Conservation (phyloP, 2,888 invertebrate genomes). For the Tenthredo distinguenda region DNA sequence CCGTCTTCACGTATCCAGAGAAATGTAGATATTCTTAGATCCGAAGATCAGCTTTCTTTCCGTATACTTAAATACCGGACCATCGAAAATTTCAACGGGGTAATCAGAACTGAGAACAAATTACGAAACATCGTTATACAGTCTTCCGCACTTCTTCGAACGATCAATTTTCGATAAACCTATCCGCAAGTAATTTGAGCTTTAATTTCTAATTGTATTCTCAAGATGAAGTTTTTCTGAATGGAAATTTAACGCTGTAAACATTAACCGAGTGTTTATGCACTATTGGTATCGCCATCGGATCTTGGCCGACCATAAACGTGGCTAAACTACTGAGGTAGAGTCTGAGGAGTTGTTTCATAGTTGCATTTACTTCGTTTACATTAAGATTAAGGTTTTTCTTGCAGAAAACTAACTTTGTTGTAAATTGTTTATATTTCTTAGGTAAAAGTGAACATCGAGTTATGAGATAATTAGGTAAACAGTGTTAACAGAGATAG, state of each 20-base stretch:
- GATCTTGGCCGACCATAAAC: not conserved
- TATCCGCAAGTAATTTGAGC: not conserved
- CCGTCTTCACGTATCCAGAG: not conserved
- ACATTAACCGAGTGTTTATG: not conserved
- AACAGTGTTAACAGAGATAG: conserved; percentile 19
- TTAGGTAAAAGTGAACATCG: conserved; percentile 6
- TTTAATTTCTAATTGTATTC: not conserved
- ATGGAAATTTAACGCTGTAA: not conserved
- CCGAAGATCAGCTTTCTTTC: not conserved
- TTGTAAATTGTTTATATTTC: not conserved
- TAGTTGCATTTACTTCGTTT: not conserved
- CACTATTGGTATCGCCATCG: not conserved
- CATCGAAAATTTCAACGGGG: not conserved
- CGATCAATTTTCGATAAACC: not conserved
- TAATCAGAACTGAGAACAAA: not conserved
- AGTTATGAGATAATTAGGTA: conserved; percentile 6
- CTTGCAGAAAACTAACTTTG: not conserved
- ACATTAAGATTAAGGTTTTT: not conserved
- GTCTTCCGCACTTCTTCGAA: not conserved
- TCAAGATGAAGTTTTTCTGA: not conserved
- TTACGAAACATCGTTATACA: too few relatives aligned
- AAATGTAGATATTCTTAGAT: not conserved
- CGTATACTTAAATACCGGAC: not conserved
- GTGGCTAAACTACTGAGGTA: not conserved
- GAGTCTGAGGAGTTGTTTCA: not conserved